Percentiles rank a stretch among this genome's conserved stretches.
Evolutionary conservation across 2,888 invertebrate genomes (phyloP).

Genomic region (Himalopsyche tibetana): DNA sequence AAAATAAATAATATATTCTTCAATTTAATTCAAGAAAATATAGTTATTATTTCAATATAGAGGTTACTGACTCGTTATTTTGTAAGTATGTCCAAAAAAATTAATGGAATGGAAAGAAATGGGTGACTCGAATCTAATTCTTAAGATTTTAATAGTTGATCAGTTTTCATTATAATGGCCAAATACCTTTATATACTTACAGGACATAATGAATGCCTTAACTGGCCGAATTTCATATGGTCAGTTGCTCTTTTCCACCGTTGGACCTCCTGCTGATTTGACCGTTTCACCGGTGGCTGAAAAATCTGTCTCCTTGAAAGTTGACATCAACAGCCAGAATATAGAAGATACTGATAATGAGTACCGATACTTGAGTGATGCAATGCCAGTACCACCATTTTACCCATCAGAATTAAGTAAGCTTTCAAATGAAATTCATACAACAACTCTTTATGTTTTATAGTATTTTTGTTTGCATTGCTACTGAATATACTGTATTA

Average conservation of each 20-base stretch:
- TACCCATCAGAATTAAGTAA: constrained; percentile 76
- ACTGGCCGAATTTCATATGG: constrained; percentile 67
- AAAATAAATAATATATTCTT: too few relatives aligned
- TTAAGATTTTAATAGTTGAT: too few relatives aligned
- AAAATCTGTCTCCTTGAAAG: constrained; percentile 72
- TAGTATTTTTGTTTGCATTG: not conserved
- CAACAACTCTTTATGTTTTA: too few relatives aligned
- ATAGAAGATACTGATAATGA: constrained; percentile 75
- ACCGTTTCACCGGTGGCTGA: constrained; percentile 67
- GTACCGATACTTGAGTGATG: constrained; percentile 76
- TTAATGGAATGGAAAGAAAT: too few relatives aligned
- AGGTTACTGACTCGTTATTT: too few relatives aligned
- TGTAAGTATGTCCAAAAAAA: too few relatives aligned
- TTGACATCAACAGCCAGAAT: constrained; percentile 72
- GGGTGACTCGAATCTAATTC: too few relatives aligned
- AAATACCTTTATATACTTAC: not conserved
- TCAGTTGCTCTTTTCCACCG: constrained; percentile 66
- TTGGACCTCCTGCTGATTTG: constrained; percentile 55
- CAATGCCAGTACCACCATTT: constrained; percentile 73
- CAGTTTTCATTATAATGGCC: not conserved
- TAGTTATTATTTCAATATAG: too few relatives aligned
- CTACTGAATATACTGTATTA: not conserved
- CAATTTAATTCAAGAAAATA: too few relatives aligned
- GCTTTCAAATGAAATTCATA: constrained; percentile 63
- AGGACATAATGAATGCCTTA: constrained; percentile 28